Evolutionary conservation across 2,113 vertebrate species (phyloP), one percentile per base, ranked within the genome.

Genomic region (Empidonax alnorum): DNA sequence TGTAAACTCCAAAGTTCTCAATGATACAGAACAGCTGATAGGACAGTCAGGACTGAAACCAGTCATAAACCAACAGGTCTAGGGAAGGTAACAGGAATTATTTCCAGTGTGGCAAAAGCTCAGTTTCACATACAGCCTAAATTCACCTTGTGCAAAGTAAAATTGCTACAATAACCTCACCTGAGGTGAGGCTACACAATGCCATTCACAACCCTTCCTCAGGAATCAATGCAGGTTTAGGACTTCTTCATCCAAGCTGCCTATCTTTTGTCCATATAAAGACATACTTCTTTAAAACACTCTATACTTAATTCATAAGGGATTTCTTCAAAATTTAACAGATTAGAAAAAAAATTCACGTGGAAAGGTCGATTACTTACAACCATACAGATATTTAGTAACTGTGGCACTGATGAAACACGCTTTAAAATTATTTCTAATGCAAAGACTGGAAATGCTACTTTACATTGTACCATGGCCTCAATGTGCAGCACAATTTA

Each of bases 271-370:
- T 33, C 62, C 39, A 47, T n/a, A 50, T 19, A 52, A 62, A 17
- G 19, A 52, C 1, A 0, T 7, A 8, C 23, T 90, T 66, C 30
- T 77, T 84, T 65, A 37, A 78, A 96, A 61, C 39, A 78, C 8
- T 42, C 37, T 46, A n/a, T 9, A 84, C 3, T 63, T 52, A 47
- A 49, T 21, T 50, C 24, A 16, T 10, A 67, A 19, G 3, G 2
- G 13, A 68, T 46, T 73, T 59, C 47, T 56, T n/a, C 2, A 3
- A 12, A 59, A 58, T 44, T 44, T n/a, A 74, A 72, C 2, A 2
- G 4, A 63, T 3, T 27, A 9, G 35, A 13, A 3, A 2, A 23
- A 47, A 50, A 84, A 42, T 10, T 7, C 6, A 31, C 0, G 0
- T 41, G 30, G 66, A 47, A 52, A 81, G 8, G 9, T 50, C 22